phyloP scores from a whole-genome alignment of 2,797 vertebrate genomes.

The Ibycter americanus region DNA sequence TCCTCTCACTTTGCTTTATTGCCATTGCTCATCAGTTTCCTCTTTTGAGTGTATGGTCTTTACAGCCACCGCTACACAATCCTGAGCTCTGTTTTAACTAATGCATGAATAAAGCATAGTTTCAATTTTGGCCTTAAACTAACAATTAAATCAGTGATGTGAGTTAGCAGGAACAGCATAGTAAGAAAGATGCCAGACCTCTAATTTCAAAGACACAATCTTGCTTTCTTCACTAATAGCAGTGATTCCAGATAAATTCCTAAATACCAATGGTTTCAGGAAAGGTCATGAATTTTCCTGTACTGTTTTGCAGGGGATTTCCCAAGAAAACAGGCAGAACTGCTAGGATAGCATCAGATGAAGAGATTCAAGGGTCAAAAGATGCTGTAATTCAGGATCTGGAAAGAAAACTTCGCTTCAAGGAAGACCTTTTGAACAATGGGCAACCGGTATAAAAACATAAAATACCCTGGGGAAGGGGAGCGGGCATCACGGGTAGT shows the following conservation, averaged over 20 bases:
- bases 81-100: background rate
- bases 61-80: background rate
- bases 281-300: background rate
- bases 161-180: background rate
- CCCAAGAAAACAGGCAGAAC: slow-evolving; percentile 84
- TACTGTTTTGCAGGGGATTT: slow-evolving; percentile 76
- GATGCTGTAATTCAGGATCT: slow-evolving; percentile 97
- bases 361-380: slow-evolving; percentile 97
- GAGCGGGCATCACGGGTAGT: background rate
- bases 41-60: background rate
- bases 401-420: slow-evolving; percentile 97
- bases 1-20: background rate
- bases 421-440: slow-evolving; percentile 94
- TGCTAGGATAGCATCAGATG: slow-evolving; percentile 87
- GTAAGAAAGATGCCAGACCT: background rate
- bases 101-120: background rate
- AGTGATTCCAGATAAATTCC: background rate
- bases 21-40: background rate
- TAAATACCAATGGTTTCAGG: background rate
- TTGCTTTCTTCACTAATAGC: background rate
- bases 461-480: background rate
- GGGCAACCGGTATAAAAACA: slow-evolving; percentile 81
- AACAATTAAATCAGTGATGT: background rate
- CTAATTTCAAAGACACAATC: background rate
- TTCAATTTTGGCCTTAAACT: background rate